Conservation (phyloP, 2,113 vertebrate genomes). For the Coturnix japonica region DNA sequence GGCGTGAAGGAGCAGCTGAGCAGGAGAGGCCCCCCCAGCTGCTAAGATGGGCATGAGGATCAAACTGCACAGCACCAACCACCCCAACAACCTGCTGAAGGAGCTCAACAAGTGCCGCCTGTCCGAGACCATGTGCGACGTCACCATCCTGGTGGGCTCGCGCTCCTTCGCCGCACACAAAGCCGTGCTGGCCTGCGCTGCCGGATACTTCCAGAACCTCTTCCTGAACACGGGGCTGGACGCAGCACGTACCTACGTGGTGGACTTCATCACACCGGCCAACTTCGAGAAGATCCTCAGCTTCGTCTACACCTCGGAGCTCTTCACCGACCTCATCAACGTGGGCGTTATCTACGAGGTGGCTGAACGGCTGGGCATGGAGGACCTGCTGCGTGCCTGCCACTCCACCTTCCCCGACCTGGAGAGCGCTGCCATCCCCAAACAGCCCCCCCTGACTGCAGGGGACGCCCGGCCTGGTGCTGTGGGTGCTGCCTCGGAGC, state of each 20-base stretch:
- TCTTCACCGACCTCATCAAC: slow-evolving; percentile 92
- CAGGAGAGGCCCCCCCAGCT: slow-evolving; percentile 48
- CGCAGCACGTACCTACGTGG: slow-evolving; percentile 81
- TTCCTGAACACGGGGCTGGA: slow-evolving; percentile 81
- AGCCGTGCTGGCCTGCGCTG: slow-evolving; percentile 89
- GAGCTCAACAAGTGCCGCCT: slow-evolving; percentile 94
- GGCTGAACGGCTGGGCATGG: slow-evolving; percentile 89
- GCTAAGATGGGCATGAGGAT: slow-evolving; percentile 94
- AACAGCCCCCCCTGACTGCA: slow-evolving; percentile 60
- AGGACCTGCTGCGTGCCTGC: slow-evolving; percentile 89
- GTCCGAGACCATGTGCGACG: slow-evolving; percentile 91
- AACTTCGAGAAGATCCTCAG: slow-evolving; percentile 97
- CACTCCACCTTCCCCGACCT: slow-evolving; percentile 94
- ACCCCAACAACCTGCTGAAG: slow-evolving; percentile 90
- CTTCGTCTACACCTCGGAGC: slow-evolving; percentile 94
- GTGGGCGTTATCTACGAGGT: slow-evolving; percentile 95
- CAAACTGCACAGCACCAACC: slow-evolving; percentile 91
- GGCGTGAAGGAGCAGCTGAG: slow-evolving; percentile 19
- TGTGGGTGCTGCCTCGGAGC: slow-evolving; percentile 59
- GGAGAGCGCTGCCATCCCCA: slow-evolving; percentile 79
- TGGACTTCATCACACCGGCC: slow-evolving; percentile 92
- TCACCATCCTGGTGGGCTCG: slow-evolving; percentile 90
- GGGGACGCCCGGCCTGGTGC: slow-evolving; percentile 55
- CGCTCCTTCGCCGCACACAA: slow-evolving; percentile 92
- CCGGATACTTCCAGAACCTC: slow-evolving; percentile 91